Base-by-base conservation (phyloP, 2,888 invertebrate genomes). In the Volucella bombylans region DNA sequence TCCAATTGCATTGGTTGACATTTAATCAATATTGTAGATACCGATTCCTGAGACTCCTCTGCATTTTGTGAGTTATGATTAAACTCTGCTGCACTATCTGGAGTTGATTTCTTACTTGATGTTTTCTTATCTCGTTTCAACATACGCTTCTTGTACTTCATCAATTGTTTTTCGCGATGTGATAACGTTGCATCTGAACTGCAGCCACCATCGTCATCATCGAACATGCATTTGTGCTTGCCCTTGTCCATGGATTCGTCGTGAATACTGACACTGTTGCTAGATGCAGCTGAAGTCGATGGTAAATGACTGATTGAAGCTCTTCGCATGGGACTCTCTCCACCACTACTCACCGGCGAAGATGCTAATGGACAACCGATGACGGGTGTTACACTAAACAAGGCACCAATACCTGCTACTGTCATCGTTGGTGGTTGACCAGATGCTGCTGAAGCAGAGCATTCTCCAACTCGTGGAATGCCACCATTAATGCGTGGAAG, bases 401-500 rank as follows among this genome's bases (percentile, higher is more conserved):
- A 86, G 71, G 79, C 83, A 72, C 87, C 85, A 80, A 43, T 62
- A 31, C 67, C 73, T 72, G 72, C 61, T 62, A 82, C 82, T 77
- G 86, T n/a, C 41, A 86, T 43, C 4, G 86, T 54, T 31, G 74
- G 43, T 15, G 76, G 9, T 3, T 88, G 71, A 68, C 73, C 50
- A 50, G 64, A 52, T 54, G 80, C 47, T 38, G 79, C 57, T 49
- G 55, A 54, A 12, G 52, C 43, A 14, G 76, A 52, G 49, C 69
- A 69, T 9, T 82, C 87, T 23, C 88, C 88, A 43, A 91, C 92
- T 23, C 92, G 91, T 8, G 97, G 97, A 88, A 96, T 94, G 55
- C 94, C 94, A 43, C 94, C 94, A 83, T 95, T 94, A 88, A 95
- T 93, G 52, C 97, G 93, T 31, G 97, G 97, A 88, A 97, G 92